Conservation (phyloP, 2,113 vertebrate genomes). For the Phalacrocorax brasilianus region DNA sequence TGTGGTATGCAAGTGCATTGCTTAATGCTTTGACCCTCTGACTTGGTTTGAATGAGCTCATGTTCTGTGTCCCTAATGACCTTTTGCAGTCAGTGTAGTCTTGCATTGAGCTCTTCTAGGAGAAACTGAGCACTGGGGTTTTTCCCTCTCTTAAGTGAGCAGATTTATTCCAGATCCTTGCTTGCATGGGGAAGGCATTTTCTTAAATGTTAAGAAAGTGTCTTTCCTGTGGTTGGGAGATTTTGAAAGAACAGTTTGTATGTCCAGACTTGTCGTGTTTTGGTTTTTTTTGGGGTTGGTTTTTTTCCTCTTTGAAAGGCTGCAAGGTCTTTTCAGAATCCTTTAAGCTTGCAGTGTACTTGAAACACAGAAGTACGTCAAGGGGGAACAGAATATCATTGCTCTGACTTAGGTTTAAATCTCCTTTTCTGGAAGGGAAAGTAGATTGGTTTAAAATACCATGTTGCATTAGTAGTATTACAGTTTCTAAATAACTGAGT, state of each 20-base stretch:
- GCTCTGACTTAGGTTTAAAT: not conserved
- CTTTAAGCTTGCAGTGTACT: not conserved
- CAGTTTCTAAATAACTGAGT: not conserved
- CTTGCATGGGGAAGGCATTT: not conserved
- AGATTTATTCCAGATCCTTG: not conserved
- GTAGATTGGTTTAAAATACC: not conserved
- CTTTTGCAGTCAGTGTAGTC: not conserved
- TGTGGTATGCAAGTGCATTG: not conserved
- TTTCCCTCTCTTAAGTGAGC: not conserved
- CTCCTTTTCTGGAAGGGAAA: not conserved
- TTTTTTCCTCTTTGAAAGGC: not conserved
- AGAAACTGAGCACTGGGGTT: not conserved
- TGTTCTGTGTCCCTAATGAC: not conserved
- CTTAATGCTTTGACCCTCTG: not conserved
- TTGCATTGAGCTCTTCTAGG: not conserved
- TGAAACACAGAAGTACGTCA: not conserved
- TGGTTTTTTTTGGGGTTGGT: too few relatives aligned
- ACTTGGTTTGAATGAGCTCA: not conserved
- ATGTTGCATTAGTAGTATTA: not conserved
- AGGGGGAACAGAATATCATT: not conserved
- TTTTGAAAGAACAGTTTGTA: not conserved
- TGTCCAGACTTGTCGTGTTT: not conserved
- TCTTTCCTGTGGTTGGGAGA: not conserved
- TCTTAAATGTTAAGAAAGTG: not conserved
- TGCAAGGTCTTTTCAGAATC: not conserved